phyloP scores from a whole-genome alignment of 2,797 vertebrate genomes.

The Hafferia zeledoni region DNA sequence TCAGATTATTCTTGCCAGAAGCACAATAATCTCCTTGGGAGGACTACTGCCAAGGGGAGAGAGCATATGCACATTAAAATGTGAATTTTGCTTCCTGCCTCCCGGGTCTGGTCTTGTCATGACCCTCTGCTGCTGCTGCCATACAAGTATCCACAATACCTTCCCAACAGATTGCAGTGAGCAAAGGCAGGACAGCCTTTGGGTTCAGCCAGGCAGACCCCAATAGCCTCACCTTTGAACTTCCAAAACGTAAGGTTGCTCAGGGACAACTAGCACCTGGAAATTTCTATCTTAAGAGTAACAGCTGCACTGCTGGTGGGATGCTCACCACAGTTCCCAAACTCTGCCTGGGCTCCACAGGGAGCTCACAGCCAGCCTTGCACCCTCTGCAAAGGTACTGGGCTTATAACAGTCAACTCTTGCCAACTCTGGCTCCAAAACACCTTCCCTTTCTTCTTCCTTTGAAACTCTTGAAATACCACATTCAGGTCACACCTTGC shows the following conservation, averaged over 20 bases:
- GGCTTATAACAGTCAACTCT: background rate
- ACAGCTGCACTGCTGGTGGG: background rate
- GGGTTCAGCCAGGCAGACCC: background rate
- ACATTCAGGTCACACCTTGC: background rate
- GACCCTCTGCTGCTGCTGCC: background rate
- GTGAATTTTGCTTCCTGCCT: constrained; percentile 3
- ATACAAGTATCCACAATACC: background rate
- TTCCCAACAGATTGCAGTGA: background rate
- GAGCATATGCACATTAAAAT: constrained; percentile 8
- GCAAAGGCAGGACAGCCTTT: background rate
- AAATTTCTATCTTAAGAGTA: background rate
- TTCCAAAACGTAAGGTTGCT: background rate
- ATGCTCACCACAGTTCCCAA: background rate
- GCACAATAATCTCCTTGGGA: constrained; percentile 41
- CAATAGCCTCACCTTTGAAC: background rate
- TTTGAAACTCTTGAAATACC: background rate
- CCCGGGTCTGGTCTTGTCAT: background rate
- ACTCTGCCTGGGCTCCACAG: background rate
- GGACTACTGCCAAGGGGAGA: background rate
- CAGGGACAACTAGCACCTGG: accelerated
- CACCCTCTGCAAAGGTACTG: background rate
- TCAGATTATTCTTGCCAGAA: constrained; percentile 13
- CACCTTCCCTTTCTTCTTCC: background rate
- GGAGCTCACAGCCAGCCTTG: background rate
- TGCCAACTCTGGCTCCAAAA: background rate